These are phyloP conservation scores for Pseudorasbora parva DNA, from an alignment of 2,113 vertebrate genomes.

Conservation along the genomic window DNA sequence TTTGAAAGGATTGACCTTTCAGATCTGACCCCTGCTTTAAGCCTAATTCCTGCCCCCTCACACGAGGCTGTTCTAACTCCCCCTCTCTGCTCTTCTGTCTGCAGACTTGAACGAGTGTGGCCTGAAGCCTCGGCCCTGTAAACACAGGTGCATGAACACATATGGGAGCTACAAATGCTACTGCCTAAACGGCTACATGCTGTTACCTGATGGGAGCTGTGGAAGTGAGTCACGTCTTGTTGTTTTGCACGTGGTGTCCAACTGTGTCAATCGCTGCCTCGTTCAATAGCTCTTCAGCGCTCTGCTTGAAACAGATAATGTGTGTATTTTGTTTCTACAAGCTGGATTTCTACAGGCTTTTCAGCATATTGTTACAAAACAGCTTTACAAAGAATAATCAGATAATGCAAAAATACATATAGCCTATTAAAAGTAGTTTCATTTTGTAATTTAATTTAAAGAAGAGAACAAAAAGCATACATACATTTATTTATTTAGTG, in stretches of 20 bases:
- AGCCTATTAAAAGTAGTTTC: background rate
- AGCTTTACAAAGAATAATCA: background rate
- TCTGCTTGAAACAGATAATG: background rate
- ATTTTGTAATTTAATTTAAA: background rate
- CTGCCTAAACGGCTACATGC: constrained; percentile 96
- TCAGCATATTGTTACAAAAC: background rate
- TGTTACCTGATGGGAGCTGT: constrained; percentile 94
- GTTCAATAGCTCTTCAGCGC: background rate
- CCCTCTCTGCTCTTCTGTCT: constrained; percentile 53
- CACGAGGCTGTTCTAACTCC: constrained; percentile 37
- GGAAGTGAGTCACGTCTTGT: constrained; percentile 82
- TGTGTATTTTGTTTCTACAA: background rate
- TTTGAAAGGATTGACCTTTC: constrained; percentile 41
- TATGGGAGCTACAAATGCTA: constrained; percentile 98
- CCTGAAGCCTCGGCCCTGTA: constrained; percentile 94
- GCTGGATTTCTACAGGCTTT: background rate
- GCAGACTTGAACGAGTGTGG: constrained; percentile 97
- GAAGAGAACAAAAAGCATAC: background rate
- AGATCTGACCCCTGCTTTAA: constrained; percentile 42
- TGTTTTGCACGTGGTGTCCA: constrained; percentile 70
- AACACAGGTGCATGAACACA: constrained; percentile 98
- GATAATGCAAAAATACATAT: background rate
- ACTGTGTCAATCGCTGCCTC: background rate
- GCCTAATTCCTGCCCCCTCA: background rate
- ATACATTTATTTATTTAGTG: too few species aligned